Conservation (phyloP, 2,888 invertebrate species). For the Altica lythri region DNA sequence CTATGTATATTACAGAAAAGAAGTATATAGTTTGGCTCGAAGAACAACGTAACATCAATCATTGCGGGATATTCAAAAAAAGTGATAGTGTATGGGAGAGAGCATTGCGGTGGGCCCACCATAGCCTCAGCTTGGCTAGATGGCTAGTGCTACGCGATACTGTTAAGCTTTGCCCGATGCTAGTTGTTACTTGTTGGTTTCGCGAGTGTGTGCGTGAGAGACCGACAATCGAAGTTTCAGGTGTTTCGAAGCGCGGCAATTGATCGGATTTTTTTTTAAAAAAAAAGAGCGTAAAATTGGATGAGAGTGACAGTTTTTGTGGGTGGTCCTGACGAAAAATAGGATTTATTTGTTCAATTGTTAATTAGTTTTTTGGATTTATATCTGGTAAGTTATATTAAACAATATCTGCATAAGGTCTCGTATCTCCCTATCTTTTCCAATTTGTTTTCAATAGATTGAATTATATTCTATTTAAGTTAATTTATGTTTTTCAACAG, state of each 20-base stretch:
- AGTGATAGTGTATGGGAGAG: constrained; percentile 33
- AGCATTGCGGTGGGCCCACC: constrained; percentile 17
- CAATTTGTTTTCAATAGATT: too few species aligned
- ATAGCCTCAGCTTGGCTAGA: constrained; percentile 5
- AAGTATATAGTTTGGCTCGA: constrained; percentile 21
- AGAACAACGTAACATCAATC: constrained; percentile 24
- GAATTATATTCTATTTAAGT: too few species aligned
- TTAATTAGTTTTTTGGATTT: not conserved
- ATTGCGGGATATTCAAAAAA: constrained; percentile 32
- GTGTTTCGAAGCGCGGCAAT: constrained; percentile 1
- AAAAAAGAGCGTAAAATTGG: not conserved
- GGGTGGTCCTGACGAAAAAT: constrained; percentile 13
- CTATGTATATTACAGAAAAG: constrained; percentile 10
- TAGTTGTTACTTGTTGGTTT: constrained; percentile 6
- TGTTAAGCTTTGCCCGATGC: constrained; percentile 8
- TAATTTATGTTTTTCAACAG: too few species aligned
- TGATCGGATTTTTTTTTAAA: not conserved
- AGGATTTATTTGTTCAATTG: not conserved
- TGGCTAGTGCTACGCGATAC: constrained; percentile 19
- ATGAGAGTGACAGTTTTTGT: constrained; percentile 7
- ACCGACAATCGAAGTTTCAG: not conserved
- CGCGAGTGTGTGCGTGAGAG: not conserved
- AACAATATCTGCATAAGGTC: too few species aligned
- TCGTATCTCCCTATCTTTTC: too few species aligned
- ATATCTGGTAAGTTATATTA: not conserved